A percentile compares a stretch with the other conserved stretches of the same genome.
phyloP scores from a whole-genome alignment of 2,888 invertebrate species.

The Serrognathus titanus region DNA sequence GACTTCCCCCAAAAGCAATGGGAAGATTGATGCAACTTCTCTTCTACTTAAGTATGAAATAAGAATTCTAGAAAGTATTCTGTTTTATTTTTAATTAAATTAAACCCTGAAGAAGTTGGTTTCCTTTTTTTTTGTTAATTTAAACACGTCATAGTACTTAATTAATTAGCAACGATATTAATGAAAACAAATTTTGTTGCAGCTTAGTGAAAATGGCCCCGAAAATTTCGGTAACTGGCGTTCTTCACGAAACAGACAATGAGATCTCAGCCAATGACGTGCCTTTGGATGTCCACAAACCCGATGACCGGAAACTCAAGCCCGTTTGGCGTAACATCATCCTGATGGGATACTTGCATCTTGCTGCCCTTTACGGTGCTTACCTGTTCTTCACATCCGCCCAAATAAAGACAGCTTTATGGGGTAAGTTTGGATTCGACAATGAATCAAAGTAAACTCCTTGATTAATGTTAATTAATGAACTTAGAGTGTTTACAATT shows the following conservation, averaged over 20 bases:
- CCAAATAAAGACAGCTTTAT: conserved; percentile 66
- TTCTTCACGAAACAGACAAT: conserved; percentile 65
- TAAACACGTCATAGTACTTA: conserved; percentile 4
- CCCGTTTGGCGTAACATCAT: conserved; percentile 82
- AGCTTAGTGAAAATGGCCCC: conserved; percentile 37
- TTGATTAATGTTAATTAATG: too few relatives aligned
- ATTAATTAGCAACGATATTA: background rate
- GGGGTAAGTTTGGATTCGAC: conserved; percentile 58
- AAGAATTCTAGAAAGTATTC: too few relatives aligned
- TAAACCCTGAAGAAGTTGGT: too few relatives aligned
- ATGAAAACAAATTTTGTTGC: too few relatives aligned
- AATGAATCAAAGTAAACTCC: too few relatives aligned
- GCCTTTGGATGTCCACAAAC: conserved; percentile 27
- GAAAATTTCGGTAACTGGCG: conserved; percentile 53
- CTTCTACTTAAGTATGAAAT: too few relatives aligned
- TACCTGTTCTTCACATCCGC: conserved; percentile 72
- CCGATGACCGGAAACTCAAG: conserved; percentile 56
- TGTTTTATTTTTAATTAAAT: too few relatives aligned
- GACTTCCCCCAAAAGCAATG: too few relatives aligned
- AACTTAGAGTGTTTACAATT: too few relatives aligned
- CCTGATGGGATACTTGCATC: conserved; percentile 72
- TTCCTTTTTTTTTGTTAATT: too few relatives aligned
- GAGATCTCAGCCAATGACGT: conserved; percentile 35
- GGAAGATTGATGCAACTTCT: too few relatives aligned
- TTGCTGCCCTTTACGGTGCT: conserved; percentile 71